Conservation (phyloP, 1,140 invertebrate genomes). For the Sycophaga agraensis region DNA sequence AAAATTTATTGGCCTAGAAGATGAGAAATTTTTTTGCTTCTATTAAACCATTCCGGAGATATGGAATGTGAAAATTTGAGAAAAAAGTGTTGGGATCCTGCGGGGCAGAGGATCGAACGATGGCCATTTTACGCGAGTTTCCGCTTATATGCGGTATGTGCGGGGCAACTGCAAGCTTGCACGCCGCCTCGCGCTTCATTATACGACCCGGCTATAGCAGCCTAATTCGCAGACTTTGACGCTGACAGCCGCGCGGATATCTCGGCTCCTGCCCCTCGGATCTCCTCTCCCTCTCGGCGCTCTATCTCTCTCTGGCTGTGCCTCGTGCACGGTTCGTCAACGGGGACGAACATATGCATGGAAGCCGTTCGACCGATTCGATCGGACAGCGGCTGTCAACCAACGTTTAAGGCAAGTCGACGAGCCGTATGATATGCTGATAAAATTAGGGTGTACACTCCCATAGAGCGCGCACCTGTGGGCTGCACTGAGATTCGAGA, state of each 20-base stretch:
- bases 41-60: too few species aligned
- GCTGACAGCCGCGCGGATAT: slow-evolving; percentile 55
- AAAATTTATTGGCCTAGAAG: too few species aligned
- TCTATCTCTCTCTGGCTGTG: not conserved
- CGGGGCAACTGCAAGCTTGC: slow-evolving; percentile 20
- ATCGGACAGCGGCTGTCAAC: not conserved
- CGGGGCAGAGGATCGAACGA: too few species aligned
- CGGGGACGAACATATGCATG: not conserved
- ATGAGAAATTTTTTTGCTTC: too few species aligned
- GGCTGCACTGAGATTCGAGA: too few species aligned
- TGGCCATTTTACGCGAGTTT: too few species aligned
- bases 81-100: too few species aligned
- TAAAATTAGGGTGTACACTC: too few species aligned
- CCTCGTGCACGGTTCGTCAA: not conserved
- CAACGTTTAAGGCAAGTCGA: slow-evolving; percentile 6
- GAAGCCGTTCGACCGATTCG: not conserved
- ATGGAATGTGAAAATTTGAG: too few species aligned
- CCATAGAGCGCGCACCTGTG: too few species aligned
- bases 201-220: slow-evolving; percentile 21
- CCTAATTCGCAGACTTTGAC: slow-evolving; percentile 61
- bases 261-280: too few species aligned
- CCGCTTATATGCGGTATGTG: too few species aligned
- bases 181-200: slow-evolving; percentile 5
- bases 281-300: not conserved
- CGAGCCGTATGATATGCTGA: not conserved